These are phyloP conservation scores for Aphrophora alni DNA, from an alignment of 2,888 invertebrate genomes.

Conservation along the genomic window DNA sequence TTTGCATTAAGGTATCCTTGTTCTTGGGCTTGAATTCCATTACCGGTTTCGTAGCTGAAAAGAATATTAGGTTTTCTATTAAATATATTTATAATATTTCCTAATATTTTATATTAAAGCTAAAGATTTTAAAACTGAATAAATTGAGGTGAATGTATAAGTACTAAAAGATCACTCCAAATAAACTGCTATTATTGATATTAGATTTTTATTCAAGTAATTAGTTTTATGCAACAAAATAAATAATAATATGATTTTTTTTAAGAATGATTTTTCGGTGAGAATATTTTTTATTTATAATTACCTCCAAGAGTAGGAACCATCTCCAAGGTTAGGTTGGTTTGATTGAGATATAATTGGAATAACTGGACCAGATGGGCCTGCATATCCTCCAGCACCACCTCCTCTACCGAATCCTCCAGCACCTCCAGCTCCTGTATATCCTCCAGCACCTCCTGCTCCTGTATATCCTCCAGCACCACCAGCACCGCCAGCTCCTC, in stretches of 20 bases:
- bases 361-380: slow-evolving; percentile 56
- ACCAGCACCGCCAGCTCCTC: slow-evolving; percentile 21
- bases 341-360: slow-evolving; percentile 68
- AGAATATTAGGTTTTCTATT: neutral
- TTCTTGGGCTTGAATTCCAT: slow-evolving; percentile 60
- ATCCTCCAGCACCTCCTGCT: slow-evolving; percentile 47
- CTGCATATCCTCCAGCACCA: slow-evolving; percentile 30
- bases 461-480: slow-evolving; percentile 51
- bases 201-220: too few relatives aligned
- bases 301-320: slow-evolving; percentile 69
- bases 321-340: slow-evolving; percentile 65
- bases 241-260: neutral
- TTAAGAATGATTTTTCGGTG: neutral
- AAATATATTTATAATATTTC: too few relatives aligned
- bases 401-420: slow-evolving; percentile 42
- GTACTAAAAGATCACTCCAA: neutral
- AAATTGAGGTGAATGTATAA: too few relatives aligned
- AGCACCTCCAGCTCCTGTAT: slow-evolving; percentile 50
- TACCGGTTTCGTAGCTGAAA: slow-evolving; percentile 58
- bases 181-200: neutral
- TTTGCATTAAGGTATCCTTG: slow-evolving; percentile 63
- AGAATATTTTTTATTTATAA: too few relatives aligned
- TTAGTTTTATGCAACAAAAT: too few relatives aligned
- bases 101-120: too few relatives aligned
- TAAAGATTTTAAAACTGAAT: too few relatives aligned